Conservation (phyloP, 1,140 invertebrate species). For the Batillaria attramentaria region DNA sequence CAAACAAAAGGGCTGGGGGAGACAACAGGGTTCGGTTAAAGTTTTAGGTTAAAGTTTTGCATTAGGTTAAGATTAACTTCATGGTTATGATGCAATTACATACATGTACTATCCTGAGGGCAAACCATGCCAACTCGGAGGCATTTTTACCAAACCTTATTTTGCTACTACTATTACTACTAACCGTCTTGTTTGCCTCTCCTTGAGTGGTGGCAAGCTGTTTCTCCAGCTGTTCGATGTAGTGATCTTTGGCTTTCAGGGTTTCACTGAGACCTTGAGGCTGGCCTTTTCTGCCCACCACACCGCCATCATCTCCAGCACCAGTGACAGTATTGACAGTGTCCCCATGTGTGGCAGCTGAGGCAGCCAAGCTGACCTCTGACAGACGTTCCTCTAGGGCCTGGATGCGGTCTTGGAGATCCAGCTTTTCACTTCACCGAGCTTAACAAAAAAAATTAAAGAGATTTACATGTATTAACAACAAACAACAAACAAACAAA, state of each 20-base stretch:
- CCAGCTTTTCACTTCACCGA: constrained; percentile 50
- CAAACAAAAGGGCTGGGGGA: too few species aligned
- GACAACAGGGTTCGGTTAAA: not conserved
- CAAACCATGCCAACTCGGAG: not conserved
- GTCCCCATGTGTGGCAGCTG: not conserved
- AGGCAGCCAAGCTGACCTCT: not conserved
- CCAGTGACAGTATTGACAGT: too few species aligned
- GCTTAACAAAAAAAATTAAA: constrained; percentile 27
- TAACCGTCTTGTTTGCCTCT: constrained; percentile 42
- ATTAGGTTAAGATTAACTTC: not conserved
- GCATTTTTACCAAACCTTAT: not conserved
- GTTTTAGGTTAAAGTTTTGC: not conserved
- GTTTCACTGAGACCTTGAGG: constrained; percentile 31
- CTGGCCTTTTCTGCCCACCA: not conserved
- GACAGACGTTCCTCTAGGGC: constrained; percentile 40
- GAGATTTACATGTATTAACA: not conserved
- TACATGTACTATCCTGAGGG: not conserved
- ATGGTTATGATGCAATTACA: not conserved
- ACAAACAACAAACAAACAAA: not conserved
- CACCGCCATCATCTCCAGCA: not conserved
- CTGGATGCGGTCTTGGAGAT: constrained; percentile 47
- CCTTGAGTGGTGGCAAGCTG: constrained; percentile 34
- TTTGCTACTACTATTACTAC: not conserved
- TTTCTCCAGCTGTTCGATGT: constrained; percentile 41
- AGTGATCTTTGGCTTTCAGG: constrained; percentile 45